Evolutionary conservation across 2,888 invertebrate genomes (phyloP).

Genomic region (Apocheima hispidaria): DNA sequence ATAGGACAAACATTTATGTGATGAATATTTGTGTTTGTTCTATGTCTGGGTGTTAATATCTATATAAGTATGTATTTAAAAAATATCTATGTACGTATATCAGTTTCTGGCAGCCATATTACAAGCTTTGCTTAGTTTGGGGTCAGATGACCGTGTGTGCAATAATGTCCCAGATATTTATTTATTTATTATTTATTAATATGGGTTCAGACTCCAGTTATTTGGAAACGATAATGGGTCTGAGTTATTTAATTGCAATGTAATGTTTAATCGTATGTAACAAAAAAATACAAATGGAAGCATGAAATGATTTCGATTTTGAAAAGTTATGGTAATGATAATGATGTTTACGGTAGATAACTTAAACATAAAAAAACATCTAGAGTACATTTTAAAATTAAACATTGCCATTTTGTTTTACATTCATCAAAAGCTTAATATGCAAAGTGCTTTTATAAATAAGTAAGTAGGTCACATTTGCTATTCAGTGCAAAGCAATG

Average conservation of each 20-base stretch:
- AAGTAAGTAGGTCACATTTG: conserved; percentile 1
- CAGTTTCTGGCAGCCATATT: too few relatives aligned
- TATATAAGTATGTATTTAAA: too few relatives aligned
- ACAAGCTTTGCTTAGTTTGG: too few relatives aligned
- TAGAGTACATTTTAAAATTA: conserved; percentile 2
- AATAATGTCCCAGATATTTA: neutral
- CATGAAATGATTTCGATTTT: conserved; percentile 5
- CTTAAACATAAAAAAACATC: conserved; percentile 17
- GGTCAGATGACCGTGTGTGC: too few relatives aligned
- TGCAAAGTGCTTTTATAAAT: conserved; percentile 12
- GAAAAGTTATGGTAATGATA: conserved; percentile 1
- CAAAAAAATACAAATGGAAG: conserved; percentile 9
- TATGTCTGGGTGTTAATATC: too few relatives aligned
- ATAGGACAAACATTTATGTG: too few relatives aligned
- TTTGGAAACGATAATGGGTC: neutral
- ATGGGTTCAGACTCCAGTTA: neutral
- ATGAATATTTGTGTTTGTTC: too few relatives aligned
- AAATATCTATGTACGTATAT: too few relatives aligned
- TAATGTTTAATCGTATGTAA: neutral
- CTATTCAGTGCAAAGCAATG: conserved; percentile 16
- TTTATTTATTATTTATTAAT: neutral
- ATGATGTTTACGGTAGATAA: conserved; percentile 11
- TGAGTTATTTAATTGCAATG: neutral
- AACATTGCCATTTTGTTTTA: neutral
- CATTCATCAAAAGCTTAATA: conserved; percentile 9